Evolutionary conservation across 2,888 invertebrate genomes (phyloP).

Genomic region (Stramonita haemastoma): DNA sequence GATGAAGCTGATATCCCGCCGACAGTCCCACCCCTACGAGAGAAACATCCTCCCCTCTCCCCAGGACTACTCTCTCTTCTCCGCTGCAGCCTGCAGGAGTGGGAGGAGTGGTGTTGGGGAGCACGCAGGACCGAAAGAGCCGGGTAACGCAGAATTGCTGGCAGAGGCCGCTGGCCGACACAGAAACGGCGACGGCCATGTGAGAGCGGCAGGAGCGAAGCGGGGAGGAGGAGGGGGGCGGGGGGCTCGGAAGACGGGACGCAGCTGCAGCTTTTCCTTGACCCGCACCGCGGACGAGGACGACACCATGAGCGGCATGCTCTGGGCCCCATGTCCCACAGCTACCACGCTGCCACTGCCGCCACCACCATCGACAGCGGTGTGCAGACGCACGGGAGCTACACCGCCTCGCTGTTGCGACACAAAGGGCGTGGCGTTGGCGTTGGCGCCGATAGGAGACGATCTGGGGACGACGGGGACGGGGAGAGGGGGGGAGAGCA

Average conservation of each 20-base stretch:
- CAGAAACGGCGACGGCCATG: not conserved
- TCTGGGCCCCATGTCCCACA: constrained; percentile 36
- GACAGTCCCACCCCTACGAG: constrained; percentile 25
- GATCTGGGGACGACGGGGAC: not conserved
- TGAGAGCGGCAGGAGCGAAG: too few species aligned
- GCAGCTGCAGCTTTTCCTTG: constrained; percentile 40
- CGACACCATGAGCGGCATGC: not conserved
- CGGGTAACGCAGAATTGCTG: not conserved
- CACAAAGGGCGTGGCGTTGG: not conserved
- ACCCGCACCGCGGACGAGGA: constrained; percentile 26
- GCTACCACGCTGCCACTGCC: constrained; percentile 28
- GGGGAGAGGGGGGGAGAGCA: not conserved
- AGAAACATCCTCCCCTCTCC: not conserved
- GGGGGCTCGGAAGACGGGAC: constrained; percentile 21
- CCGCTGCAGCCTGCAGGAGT: not conserved
- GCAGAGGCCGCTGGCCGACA: not conserved
- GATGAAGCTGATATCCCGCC: not conserved
- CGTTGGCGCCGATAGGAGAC: not conserved
- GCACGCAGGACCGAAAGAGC: not conserved
- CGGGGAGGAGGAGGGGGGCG: not conserved
- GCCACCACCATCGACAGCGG: constrained; percentile 33
- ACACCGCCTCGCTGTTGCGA: constrained; percentile 34
- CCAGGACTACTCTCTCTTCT: constrained; percentile 23
- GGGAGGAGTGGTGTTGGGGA: not conserved
- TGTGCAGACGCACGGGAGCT: constrained; percentile 38